phyloP scores from a whole-genome alignment of 2,888 invertebrate genomes.

The Sabellastarte sp. region DNA sequence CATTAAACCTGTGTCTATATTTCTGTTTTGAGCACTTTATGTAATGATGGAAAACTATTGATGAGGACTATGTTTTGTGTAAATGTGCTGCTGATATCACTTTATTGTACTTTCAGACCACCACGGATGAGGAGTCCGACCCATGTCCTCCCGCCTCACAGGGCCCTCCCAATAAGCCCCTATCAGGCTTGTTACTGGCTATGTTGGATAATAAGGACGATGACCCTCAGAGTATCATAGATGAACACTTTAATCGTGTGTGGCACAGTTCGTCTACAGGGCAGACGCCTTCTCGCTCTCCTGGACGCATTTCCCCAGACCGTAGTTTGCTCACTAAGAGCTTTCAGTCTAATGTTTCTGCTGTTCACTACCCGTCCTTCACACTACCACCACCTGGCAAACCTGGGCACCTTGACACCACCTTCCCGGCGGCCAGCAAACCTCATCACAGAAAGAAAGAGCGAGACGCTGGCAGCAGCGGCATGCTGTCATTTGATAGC shows the following conservation, averaged over 20 bases:
- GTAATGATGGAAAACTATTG: too few species aligned
- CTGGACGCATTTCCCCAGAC: neutral
- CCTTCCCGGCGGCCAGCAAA: neutral
- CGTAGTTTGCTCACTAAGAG: neutral
- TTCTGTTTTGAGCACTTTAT: too few species aligned
- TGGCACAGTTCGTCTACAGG: neutral
- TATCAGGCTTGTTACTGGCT: too few species aligned
- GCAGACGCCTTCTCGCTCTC: constrained; percentile 2
- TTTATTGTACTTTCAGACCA: too few species aligned
- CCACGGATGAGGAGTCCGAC: too few species aligned
- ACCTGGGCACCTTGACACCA: neutral
- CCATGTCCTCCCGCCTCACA: too few species aligned
- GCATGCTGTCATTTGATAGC: neutral
- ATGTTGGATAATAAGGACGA: constrained; percentile 60
- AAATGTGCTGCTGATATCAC: too few species aligned
- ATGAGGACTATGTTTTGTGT: too few species aligned
- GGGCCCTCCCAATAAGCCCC: too few species aligned
- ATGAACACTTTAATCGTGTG: constrained; percentile 5
- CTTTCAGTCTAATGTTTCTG: neutral
- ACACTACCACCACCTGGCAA: too few species aligned
- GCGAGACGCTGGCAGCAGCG: neutral
- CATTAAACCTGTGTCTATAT: too few species aligned
- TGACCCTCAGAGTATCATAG: constrained; percentile 7
- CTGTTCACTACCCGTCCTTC: neutral
- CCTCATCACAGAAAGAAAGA: neutral